Conservation (phyloP, 2,888 invertebrate genomes). For the Syrista parreyssii region DNA sequence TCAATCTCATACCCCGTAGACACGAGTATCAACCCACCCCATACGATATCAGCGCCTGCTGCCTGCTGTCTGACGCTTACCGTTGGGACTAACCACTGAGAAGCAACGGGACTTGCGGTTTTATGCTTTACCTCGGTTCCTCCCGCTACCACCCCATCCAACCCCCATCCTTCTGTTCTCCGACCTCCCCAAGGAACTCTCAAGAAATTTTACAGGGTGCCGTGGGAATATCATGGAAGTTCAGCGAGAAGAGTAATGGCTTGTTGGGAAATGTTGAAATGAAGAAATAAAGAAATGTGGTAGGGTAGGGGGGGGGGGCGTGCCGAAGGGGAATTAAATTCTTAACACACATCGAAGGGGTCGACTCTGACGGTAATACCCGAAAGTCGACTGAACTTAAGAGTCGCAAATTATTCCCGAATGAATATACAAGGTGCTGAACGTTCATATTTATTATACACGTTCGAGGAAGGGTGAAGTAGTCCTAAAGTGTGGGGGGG, state of each 20-base stretch:
- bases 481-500: no score
- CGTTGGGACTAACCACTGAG: neutral
- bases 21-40: neutral
- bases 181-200: neutral
- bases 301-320: no score
- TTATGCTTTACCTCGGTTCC: neutral
- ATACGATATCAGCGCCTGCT: neutral
- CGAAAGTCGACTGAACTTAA: neutral
- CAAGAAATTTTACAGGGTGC: neutral
- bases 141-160: neutral
- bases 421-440: neutral
- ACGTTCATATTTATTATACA: neutral
- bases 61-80: neutral
- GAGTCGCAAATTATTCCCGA: neutral
- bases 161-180: no score
- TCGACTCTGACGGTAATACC: neutral
- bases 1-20: neutral
- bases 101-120: neutral
- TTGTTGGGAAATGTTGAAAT: neutral
- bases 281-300: neutral
- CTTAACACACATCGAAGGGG: neutral
- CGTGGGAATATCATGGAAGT: neutral
- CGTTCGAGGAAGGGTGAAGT: neutral
- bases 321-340: neutral
- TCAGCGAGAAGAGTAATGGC: neutral